Percentiles rank a stretch among this genome's conserved stretches.
Conservation (phyloP, 2,113 vertebrate genomes). For the Gymnorhina tibicen region DNA sequence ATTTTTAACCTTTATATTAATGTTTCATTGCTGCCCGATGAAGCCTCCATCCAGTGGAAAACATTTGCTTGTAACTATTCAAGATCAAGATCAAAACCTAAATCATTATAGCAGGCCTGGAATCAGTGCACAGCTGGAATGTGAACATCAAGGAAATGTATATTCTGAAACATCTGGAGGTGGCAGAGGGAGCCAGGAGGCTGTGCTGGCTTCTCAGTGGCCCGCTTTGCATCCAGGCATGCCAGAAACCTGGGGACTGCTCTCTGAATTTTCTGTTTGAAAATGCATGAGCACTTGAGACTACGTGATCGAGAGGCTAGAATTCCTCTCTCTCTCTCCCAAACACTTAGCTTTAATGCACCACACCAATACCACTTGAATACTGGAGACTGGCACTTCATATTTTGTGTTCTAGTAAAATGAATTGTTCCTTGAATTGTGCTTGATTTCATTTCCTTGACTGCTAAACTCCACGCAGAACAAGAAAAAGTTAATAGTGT, state of each 20-base stretch:
- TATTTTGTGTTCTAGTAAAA: neutral
- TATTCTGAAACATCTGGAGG: rapidly evolving
- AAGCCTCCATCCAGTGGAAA: neutral
- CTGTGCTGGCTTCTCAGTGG: neutral
- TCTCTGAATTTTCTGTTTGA: neutral
- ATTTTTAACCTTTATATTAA: neutral
- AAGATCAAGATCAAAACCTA: neutral
- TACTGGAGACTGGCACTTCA: neutral
- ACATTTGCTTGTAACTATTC: neutral
- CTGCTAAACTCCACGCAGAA: neutral
- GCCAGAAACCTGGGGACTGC: neutral
- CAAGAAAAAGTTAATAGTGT: neutral
- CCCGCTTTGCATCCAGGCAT: neutral
- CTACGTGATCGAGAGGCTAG: neutral
- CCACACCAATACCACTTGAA: neutral
- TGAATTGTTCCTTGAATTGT: neutral
- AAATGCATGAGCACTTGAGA: neutral
- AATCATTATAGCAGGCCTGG: neutral
- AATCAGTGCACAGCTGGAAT: neutral
- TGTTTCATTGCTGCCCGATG: neutral
- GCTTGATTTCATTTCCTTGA: neutral
- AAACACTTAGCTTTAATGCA: neutral
- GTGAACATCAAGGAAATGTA: neutral
- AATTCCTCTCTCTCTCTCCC: neutral
- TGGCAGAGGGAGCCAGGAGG: neutral